Base-by-base conservation (phyloP, 1,140 invertebrate species). In the Halesus radiatus region DNA sequence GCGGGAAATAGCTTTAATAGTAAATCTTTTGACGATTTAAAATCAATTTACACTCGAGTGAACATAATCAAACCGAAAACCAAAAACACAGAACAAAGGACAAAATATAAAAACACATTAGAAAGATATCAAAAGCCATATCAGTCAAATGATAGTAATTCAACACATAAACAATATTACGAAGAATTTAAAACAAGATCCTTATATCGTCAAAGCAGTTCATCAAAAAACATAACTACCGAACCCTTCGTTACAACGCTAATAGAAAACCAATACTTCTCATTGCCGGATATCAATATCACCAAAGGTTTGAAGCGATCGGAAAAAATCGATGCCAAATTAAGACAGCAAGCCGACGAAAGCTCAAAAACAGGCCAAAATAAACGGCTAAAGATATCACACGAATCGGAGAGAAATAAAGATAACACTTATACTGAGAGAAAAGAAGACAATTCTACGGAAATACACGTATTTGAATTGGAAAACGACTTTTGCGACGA, bases 231-330 rank as follows among this genome's bases (percentile, higher is more conserved):
- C 81, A 89, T 90, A 84, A 88, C 89, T 8, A 89, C 89, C 78
- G 89, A 90, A 85, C 90, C 88, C 32, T 89, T 88, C 80, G 87
- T 89, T 20, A 88, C 89, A 26, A 92, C 90, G 62, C 85, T 91
- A 76, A 88, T 89, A 70, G 91, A 92, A 86, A 93, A 93, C 86
- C 92, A 93, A 85, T 94, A 93, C 82, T 91, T 92, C 85, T 93
- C 92, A 5, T 85, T 94, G 76, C 93, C 92, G 8, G 92, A 93
- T 86, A 92, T 93, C 37, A 92, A 92, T 64, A 92, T 92, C 45
- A 90, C 92, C 72, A 92, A 92, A 84, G 92, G 91, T 81, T 89
- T 93, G 32, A 90, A 91, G 83, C 92, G 92, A 82, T 93, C 91
- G 53, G 92, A 93, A 85, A 90, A 88, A 82, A 93, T 93, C 83